Evolutionary conservation across 2,797 vertebrate species (phyloP).

Genomic region (Psittacula derbiana): DNA sequence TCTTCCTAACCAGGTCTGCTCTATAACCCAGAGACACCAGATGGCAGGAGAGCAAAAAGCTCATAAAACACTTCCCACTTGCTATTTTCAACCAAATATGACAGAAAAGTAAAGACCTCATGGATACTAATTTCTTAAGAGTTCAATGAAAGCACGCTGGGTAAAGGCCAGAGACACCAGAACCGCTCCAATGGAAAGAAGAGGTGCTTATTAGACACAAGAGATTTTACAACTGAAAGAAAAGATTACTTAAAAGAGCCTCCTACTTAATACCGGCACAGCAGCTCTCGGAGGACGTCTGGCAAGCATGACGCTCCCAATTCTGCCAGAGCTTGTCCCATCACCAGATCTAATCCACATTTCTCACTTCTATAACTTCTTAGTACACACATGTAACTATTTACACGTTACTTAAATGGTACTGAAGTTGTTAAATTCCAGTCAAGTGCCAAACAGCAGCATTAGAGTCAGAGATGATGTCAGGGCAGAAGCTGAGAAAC

Average conservation of each 20-base stretch:
- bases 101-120: neutral
- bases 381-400: neutral
- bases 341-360: neutral
- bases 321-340: neutral
- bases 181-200: neutral
- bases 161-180: neutral
- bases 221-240: neutral
- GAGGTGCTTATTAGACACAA: neutral
- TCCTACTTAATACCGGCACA: neutral
- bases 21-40: neutral
- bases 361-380: neutral
- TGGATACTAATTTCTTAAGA: neutral
- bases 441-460: neutral
- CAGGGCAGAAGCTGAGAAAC: neutral
- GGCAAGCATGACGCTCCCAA: neutral
- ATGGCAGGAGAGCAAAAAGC: neutral
- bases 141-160: neutral
- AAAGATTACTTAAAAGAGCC: neutral
- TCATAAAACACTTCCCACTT: neutral
- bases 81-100: neutral
- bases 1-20: neutral
- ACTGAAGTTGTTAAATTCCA: neutral
- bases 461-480: neutral
- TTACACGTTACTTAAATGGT: neutral
- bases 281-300: neutral